phyloP scores from a whole-genome alignment of 2,113 vertebrate genomes.

The Istiophorus platypterus region DNA sequence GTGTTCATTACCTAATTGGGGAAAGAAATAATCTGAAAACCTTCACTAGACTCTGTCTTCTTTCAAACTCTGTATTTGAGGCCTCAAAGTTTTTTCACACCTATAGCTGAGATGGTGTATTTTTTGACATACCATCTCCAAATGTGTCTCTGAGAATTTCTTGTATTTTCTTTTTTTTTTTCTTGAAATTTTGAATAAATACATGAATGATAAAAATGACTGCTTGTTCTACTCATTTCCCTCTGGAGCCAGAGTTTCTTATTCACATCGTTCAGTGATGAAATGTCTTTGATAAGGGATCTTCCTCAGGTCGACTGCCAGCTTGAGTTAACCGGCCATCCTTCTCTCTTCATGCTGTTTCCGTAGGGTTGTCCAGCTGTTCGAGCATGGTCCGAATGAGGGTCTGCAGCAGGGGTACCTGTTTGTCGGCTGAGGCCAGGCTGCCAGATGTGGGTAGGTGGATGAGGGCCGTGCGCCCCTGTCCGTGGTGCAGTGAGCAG shows the following conservation, averaged over 20 bases:
- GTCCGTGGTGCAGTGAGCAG: conserved; percentile 83
- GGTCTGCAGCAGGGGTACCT: conserved; percentile 83
- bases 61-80: conserved; percentile 91
- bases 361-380: conserved; percentile 63
- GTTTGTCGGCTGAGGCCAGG: conserved; percentile 68
- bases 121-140: conserved; percentile 79
- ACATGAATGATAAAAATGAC: conserved; percentile 72
- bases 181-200: conserved; percentile 84
- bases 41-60: conserved; percentile 77
- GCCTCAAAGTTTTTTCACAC: conserved; percentile 86
- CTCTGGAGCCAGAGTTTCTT: not conserved
- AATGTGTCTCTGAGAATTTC: conserved; percentile 84
- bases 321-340: not conserved
- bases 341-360: not conserved
- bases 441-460: conserved; percentile 83
- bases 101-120: conserved; percentile 78
- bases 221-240: conserved; percentile 13
- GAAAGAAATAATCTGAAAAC: conserved; percentile 57
- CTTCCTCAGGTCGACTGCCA: not conserved
- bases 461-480: conserved; percentile 83
- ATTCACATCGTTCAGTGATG: not conserved
- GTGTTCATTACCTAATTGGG: conserved; percentile 75
- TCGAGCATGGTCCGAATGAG: conserved; percentile 84
- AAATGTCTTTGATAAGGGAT: not conserved
- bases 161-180: conserved; percentile 83